Percentiles rank a stretch among this genome's conserved stretches.
phyloP scores from a whole-genome alignment of 1,140 invertebrate genomes.

The Vollenhovia emeryi region DNA sequence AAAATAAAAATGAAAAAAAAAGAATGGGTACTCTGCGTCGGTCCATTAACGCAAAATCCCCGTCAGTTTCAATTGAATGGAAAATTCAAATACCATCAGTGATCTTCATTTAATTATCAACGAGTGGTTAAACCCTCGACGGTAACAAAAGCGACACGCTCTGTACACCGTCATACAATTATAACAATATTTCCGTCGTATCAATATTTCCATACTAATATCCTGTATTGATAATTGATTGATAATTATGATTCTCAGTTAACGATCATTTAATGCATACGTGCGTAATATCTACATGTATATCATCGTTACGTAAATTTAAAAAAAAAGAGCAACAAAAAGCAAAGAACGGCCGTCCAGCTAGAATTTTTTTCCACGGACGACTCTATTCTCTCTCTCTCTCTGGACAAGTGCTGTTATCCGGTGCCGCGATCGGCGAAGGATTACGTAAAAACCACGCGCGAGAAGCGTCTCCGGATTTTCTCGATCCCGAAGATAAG shows the following conservation, averaged over 20 bases:
- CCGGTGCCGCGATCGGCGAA: neutral
- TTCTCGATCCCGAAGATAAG: constrained; percentile 51
- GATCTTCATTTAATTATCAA: constrained; percentile 1
- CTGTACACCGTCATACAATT: neutral
- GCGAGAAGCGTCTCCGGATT: constrained; percentile 39
- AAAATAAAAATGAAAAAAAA: constrained; percentile 4
- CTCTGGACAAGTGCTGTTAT: constrained; percentile 6
- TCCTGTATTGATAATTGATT: constrained; percentile 6
- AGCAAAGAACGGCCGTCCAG: neutral
- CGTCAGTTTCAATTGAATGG: neutral
- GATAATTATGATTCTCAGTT: constrained; percentile 1
- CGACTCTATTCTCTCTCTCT: neutral
- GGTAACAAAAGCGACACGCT: constrained; percentile 1
- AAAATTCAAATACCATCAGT: constrained; percentile 9
- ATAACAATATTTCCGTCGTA: constrained; percentile 2
- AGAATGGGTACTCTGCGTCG: neutral
- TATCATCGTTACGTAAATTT: neutral
- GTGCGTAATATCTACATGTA: constrained; percentile 5
- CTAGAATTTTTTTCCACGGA: neutral
- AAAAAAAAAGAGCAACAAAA: constrained; percentile 2
- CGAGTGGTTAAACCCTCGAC: neutral
- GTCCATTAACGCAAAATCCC: neutral
- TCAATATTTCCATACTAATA: constrained; percentile 22
- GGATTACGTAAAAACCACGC: constrained; percentile 52
- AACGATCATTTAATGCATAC: constrained; percentile 27